These are phyloP conservation scores for Nothobranchius furzeri DNA, from an alignment of 2,113 vertebrate species.

Conservation along the genomic window DNA sequence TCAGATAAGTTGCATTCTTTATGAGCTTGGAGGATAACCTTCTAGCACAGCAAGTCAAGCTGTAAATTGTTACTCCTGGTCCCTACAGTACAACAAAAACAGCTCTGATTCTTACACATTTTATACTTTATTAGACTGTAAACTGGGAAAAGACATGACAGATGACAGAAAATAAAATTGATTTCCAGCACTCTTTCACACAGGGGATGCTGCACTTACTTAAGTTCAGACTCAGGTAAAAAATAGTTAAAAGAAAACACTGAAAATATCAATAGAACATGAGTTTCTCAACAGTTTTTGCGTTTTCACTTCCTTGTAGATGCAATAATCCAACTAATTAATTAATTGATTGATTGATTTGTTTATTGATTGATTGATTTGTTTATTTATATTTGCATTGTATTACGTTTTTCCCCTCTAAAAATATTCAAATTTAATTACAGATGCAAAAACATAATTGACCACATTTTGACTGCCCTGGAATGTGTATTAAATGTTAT, in stretches of 20 bases:
- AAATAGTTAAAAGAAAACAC: too few relatives aligned
- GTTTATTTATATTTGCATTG: too few relatives aligned
- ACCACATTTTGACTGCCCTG: neutral
- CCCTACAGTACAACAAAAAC: conserved; percentile 17
- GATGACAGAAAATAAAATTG: neutral
- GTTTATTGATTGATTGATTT: too few relatives aligned
- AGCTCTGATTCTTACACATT: conserved; percentile 30
- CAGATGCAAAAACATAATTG: neutral
- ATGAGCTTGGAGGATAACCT: conserved; percentile 16
- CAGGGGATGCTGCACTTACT: too few relatives aligned
- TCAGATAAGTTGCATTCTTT: conserved; percentile 9
- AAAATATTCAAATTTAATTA: neutral
- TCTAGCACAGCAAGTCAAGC: conserved; percentile 15
- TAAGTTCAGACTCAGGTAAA: too few relatives aligned
- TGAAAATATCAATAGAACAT: too few relatives aligned
- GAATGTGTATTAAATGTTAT: too few relatives aligned
- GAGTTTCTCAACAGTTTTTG: too few relatives aligned
- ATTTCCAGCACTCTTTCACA: neutral
- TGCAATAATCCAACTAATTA: too few relatives aligned
- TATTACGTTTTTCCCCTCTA: neutral
- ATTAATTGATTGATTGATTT: too few relatives aligned
- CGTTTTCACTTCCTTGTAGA: too few relatives aligned
- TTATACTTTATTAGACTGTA: conserved; percentile 33
- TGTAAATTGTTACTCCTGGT: conserved; percentile 19
- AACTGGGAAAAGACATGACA: conserved; percentile 9